phyloP scores from a whole-genome alignment of 2,888 invertebrate species.

The Apodemia hepburni region DNA sequence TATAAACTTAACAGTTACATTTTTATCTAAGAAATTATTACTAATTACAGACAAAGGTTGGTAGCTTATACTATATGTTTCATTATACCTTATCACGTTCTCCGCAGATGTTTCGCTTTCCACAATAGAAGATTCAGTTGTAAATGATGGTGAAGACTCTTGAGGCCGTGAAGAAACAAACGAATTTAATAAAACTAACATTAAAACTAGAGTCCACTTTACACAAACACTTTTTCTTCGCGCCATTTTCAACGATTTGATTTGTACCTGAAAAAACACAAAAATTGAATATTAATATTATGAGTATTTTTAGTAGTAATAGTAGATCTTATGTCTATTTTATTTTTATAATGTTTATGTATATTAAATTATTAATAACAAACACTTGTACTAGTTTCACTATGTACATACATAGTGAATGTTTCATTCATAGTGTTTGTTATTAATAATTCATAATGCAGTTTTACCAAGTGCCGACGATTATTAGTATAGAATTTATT shows the following conservation, averaged over 20 bases:
- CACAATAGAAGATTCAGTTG: slow-evolving; percentile 37
- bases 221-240: slow-evolving; percentile 63
- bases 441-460: no score
- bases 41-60: slow-evolving; percentile 13
- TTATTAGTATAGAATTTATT: no score
- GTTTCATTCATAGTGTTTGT: no score
- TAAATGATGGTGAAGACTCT: slow-evolving; percentile 37
- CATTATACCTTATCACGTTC: slow-evolving; percentile 64
- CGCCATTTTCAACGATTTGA: slow-evolving; percentile 53
- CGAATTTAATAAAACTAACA: slow-evolving; percentile 56
- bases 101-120: slow-evolving; percentile 51
- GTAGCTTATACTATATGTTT: slow-evolving; percentile 29
- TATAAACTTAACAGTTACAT: slow-evolving; percentile 21
- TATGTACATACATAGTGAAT: no score
- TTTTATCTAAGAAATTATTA: slow-evolving; percentile 19
- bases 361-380: no score
- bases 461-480: no score
- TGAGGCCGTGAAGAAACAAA: slow-evolving; percentile 62
- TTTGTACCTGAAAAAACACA: slow-evolving; percentile 62
- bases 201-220: slow-evolving; percentile 70
- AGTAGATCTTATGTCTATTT: no score
- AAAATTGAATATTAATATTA: slow-evolving; percentile 28
- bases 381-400: no score
- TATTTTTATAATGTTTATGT: no score
- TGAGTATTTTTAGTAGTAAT: no score